A percentile compares a stretch with the other conserved stretches of the same genome.
phyloP scores from a whole-genome alignment of 2,888 invertebrate species.

The Lasioglossum zephyrum region DNA sequence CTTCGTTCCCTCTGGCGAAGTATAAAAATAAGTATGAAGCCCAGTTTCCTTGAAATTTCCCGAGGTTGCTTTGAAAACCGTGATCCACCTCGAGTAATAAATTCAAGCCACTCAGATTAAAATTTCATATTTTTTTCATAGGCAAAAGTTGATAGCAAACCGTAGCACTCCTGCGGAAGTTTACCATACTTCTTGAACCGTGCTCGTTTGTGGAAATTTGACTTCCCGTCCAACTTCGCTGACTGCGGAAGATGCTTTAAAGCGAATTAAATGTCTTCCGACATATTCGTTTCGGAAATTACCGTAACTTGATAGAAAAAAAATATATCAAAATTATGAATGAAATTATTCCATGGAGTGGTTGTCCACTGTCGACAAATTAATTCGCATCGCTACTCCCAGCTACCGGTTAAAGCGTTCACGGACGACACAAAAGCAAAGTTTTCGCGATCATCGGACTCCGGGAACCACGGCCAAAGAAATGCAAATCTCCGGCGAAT shows the following conservation, averaged over 20 bases:
- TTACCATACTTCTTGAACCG: neutral
- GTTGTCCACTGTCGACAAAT: neutral
- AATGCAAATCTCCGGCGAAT: slow-evolving; percentile 30
- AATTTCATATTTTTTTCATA: neutral
- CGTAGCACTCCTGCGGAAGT: neutral
- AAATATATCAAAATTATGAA: neutral
- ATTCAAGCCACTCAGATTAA: neutral
- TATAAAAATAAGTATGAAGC: neutral
- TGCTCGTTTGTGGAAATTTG: neutral
- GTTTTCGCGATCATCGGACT: neutral
- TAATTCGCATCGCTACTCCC: slow-evolving; percentile 7
- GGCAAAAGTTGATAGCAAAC: neutral
- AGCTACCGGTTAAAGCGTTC: slow-evolving; percentile 13
- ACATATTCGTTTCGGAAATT: neutral
- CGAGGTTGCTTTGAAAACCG: neutral
- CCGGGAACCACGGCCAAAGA: neutral
- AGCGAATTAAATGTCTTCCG: neutral
- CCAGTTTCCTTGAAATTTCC: neutral
- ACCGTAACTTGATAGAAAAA: neutral
- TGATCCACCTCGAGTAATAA: neutral
- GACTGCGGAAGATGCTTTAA: neutral
- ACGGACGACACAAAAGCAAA: slow-evolving; percentile 17
- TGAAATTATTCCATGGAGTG: no score
- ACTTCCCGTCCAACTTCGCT: neutral
- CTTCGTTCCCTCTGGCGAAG: neutral